These are phyloP conservation scores for Desmodus rotundus DNA, from an alignment of 2,113 vertebrate genomes.

Conservation along the genomic window DNA sequence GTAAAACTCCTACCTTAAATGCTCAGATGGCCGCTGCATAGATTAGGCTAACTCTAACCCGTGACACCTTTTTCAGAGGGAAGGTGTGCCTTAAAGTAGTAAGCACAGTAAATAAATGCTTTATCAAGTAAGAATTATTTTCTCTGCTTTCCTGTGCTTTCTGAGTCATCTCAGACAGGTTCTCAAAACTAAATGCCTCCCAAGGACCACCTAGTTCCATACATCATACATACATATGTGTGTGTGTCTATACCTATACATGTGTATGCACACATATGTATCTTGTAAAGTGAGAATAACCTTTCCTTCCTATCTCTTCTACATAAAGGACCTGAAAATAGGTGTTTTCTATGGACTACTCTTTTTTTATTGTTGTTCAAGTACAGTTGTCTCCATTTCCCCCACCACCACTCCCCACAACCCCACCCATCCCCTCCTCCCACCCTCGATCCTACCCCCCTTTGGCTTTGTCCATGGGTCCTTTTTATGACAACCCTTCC, in stretches of 20 bases:
- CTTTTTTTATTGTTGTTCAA: not conserved
- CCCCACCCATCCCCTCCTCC: no score
- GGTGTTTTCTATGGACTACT: not conserved
- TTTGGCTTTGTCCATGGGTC: no score
- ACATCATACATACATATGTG: not conserved
- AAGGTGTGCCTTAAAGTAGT: not conserved
- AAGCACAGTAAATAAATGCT: not conserved
- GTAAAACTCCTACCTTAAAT: not conserved
- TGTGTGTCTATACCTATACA: not conserved
- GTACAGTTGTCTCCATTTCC: no score
- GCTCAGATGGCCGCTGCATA: not conserved
- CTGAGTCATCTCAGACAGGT: not conserved
- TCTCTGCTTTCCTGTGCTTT: not conserved
- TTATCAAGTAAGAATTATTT: slow-evolving; percentile 12
- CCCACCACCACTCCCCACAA: no score
- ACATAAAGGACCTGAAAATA: not conserved
- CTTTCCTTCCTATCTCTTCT: not conserved
- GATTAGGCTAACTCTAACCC: not conserved
- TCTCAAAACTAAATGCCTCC: not conserved
- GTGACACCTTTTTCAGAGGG: not conserved
- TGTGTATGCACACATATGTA: not conserved
- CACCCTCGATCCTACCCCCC: no score
- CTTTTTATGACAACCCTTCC: no score
- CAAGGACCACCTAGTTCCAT: not conserved
- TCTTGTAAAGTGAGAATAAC: not conserved